A percentile compares a stretch with the other conserved stretches of the same genome.
phyloP scores from a whole-genome alignment of 2,888 invertebrate species.

The Orgyia antiqua region DNA sequence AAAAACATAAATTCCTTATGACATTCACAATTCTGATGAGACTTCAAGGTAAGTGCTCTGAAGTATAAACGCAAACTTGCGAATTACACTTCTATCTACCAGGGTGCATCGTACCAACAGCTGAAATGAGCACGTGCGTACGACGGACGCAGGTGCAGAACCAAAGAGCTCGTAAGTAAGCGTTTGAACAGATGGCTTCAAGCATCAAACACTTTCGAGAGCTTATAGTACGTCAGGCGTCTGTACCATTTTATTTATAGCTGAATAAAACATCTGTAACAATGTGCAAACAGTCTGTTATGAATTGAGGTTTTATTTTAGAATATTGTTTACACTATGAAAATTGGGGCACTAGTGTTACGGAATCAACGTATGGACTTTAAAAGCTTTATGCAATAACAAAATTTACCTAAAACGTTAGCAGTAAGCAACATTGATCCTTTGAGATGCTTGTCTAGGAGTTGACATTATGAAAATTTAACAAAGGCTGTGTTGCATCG shows the following conservation, averaged over 20 bases:
- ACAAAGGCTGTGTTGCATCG: not conserved
- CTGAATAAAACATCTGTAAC: slow-evolving; percentile 27
- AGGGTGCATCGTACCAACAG: slow-evolving; percentile 28
- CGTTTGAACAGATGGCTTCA: slow-evolving; percentile 49
- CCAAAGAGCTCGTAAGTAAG: slow-evolving; percentile 44
- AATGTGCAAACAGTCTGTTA: slow-evolving; percentile 15
- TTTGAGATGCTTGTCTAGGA: not conserved
- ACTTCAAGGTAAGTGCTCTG: no score
- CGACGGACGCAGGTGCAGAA: slow-evolving; percentile 71
- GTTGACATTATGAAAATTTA: not conserved
- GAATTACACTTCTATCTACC: slow-evolving; percentile 18
- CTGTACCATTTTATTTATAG: slow-evolving; percentile 27
- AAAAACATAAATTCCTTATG: no score
- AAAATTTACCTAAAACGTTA: not conserved
- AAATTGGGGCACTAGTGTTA: slow-evolving; percentile 17
- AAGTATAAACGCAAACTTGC: slow-evolving; percentile 9
- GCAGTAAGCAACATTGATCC: not conserved
- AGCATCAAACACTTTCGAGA: slow-evolving; percentile 26
- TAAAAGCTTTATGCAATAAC: not conserved
- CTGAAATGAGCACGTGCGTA: slow-evolving; percentile 60
- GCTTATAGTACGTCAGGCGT: slow-evolving; percentile 5
- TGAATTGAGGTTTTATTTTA: slow-evolving; percentile 15
- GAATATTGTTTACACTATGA: slow-evolving; percentile 21
- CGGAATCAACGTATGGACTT: slow-evolving; percentile 9
- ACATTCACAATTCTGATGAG: no score